Base-by-base conservation (phyloP, 2,797 vertebrate species). In the Morus bassanus region DNA sequence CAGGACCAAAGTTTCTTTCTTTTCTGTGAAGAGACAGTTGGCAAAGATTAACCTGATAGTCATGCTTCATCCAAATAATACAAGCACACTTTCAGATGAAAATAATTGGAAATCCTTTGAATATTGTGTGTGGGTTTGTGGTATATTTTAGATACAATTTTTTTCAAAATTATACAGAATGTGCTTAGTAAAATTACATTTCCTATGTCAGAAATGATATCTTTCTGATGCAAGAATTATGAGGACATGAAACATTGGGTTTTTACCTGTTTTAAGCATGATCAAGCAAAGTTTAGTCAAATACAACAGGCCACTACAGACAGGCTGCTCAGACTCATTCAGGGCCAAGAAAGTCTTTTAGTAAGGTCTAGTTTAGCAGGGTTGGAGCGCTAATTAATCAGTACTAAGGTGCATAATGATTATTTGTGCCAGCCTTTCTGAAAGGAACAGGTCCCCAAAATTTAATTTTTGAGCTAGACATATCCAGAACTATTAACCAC, bases 161-260 rank as follows among this genome's bases (percentile, higher is more conserved):
- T 53, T 63, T 67, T 88, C 13, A 85, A 45, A 88, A 46, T 18
- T 46, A 43, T 14, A 9, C 14, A 60, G 35, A 60, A 76, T 53
- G 8, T 79, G 28, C 17, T 68, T 64, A 73, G 13, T 69, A 86
- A 83, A 75, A 53, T 45, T 84, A 12, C 50, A 82, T 95, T 95
- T 89, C 67, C 72, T 76, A 19, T 82, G 92, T 92, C 83, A 81
- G 57, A 56, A 31, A 46, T 53, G 7, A 63, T 65, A 73, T 63
- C 56, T 27, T 95, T 95, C 60, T 91, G 77, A 95, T 89, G 76
- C 33, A 94, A 90, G 54, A 75, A 94, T 82, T 94, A 33, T 56
- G 35, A 73, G 57, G 56, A 88, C 18, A 70, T 35, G 75, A 74
- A 93, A 56, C 30, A 63, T 28, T 54, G 28, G 2, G 63, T 94